A percentile compares a stretch with the other conserved stretches of the same genome.
Evolutionary conservation across 2,797 vertebrate species (phyloP).

Genomic region (Eutrigla gurnardus): DNA sequence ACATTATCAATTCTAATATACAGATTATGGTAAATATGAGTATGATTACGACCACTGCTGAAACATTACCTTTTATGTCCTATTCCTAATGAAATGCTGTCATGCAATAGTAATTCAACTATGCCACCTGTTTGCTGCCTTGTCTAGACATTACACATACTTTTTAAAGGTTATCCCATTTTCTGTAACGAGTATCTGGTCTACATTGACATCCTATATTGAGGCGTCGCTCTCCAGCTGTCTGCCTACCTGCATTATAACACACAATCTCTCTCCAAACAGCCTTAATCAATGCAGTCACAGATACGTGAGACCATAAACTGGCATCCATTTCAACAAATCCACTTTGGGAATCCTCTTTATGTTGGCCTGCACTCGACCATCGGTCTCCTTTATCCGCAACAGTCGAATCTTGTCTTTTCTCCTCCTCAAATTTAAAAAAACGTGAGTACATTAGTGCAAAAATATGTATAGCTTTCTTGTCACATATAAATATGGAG

Average conservation of each 20-base stretch:
- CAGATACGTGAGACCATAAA: conserved; percentile 5
- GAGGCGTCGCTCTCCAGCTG: not conserved
- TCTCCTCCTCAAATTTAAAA: not conserved
- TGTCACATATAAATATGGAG: not conserved
- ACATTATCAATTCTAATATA: not conserved
- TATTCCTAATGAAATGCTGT: not conserved
- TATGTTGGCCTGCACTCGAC: not conserved
- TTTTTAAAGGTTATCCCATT: conserved; percentile 5
- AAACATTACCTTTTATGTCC: not conserved
- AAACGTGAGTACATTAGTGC: not conserved
- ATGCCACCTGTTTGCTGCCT: not conserved
- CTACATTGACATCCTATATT: conserved; percentile 3
- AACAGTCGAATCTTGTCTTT: not conserved
- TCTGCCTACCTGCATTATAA: conserved; percentile 1
- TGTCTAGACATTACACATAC: not conserved
- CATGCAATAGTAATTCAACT: not conserved
- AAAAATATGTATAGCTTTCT: not conserved
- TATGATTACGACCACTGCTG: not conserved
- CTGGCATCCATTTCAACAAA: conserved; percentile 18
- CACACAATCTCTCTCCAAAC: conserved; percentile 26
- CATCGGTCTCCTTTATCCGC: not conserved
- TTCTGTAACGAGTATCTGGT: not conserved
- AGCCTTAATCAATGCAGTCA: conserved; percentile 24
- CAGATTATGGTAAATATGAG: not conserved
- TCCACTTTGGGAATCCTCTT: conserved; percentile 11